Evolutionary conservation across 2,113 vertebrate species (phyloP), one percentile per base, ranked within the genome.

Genomic region (Lasiurus borealis): DNA sequence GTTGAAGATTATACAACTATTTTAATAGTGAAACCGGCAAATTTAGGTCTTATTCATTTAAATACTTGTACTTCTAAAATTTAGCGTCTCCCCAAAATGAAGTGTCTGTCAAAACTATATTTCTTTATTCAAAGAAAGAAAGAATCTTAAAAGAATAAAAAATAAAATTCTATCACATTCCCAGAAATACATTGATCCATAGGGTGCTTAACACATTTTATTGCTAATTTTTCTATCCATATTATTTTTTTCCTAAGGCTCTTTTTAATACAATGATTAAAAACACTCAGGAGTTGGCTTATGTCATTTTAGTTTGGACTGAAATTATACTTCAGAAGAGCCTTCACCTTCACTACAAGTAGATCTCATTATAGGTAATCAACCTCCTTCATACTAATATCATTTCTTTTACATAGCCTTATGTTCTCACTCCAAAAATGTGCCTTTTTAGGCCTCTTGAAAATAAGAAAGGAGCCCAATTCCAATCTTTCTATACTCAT

Each of bases 141-240:
- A 80, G 86, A 15, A 78, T n/a, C 85, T 83, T 50, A 87, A 66
- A 19, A 86, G 25, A 78, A 57, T 10, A 93, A 82, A 72, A 44
- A 89, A 85, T 50, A 50, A 50, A 89, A 72, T 80, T 71, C 19
- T 76, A 27, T 83, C 52, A 3, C 14, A 62, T 62, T 85, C 2
- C 18, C 18, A 40, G 4, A 9, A 93, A 72, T 68, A 23, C 16
- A 71, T 34, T 34, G 10, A 93, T 91, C 27, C 59, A 34, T 76
- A 31, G 1, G 18, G 14, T 72, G 1, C 23, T 77, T 48, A 88
- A 62, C 21, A 75, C 81, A 59, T 52, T 68, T 31, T 50, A 27
- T 31, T 31, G 44, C 15, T 16, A 48, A 48, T 23, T 91, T 85
- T 91, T 83, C 9, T 64, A 25, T 50, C 68, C 6, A n/a, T 19